phyloP scores from a whole-genome alignment of 2,797 vertebrate species.

The Leuciscus waleckii region DNA sequence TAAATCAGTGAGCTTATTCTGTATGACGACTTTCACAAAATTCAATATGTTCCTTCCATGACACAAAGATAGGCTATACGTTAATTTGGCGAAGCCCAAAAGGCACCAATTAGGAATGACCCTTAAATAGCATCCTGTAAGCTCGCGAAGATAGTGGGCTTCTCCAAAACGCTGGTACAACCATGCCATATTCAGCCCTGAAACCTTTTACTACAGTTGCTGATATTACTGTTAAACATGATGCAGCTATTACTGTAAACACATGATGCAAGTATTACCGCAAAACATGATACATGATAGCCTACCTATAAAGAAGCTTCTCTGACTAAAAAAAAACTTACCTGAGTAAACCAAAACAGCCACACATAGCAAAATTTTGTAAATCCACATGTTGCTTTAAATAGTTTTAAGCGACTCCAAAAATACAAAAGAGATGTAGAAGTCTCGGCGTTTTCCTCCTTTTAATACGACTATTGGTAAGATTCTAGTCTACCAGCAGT shows the following conservation, averaged over 20 bases:
- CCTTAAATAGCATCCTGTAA: not conserved
- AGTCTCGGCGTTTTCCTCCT: slow-evolving; percentile 4
- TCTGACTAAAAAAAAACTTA: slow-evolving; percentile 65
- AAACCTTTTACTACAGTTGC: not conserved
- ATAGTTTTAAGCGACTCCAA: not conserved
- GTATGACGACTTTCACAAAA: not conserved
- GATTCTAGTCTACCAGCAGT: not conserved
- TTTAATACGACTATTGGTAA: not conserved
- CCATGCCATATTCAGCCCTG: not conserved
- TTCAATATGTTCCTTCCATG: not conserved
- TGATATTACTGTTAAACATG: not conserved
- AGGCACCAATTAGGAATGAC: not conserved
- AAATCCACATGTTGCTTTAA: slow-evolving; percentile 84
- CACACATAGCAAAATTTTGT: slow-evolving; percentile 79
- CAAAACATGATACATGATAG: not conserved
- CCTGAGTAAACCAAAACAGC: slow-evolving; percentile 73
- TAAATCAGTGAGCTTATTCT: not conserved
- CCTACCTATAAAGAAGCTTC: not conserved
- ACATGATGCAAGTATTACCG: not conserved
- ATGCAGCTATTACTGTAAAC: not conserved
- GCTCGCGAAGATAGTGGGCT: not conserved
- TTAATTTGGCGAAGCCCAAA: not conserved
- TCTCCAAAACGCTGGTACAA: not conserved
- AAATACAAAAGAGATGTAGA: not conserved
- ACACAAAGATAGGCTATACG: not conserved